Percentiles rank a stretch among this genome's conserved stretches.
These are phyloP conservation scores for Tragopan temminckii DNA, from an alignment of 2,797 vertebrate species.

Conservation along the genomic window DNA sequence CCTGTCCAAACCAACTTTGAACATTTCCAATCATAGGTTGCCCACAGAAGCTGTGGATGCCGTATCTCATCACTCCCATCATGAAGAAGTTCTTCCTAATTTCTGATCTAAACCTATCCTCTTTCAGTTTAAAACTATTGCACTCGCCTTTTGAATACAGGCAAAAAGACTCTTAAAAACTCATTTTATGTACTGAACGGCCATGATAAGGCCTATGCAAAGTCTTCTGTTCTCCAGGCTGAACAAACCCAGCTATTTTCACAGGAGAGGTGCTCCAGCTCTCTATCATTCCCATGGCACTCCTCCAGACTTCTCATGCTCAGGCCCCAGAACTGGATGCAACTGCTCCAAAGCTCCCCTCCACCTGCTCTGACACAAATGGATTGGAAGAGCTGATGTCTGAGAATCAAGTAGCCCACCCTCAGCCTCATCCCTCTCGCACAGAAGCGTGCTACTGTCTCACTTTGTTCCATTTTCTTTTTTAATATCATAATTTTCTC, in stretches of 20 bases:
- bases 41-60: too few relatives aligned
- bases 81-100: background rate
- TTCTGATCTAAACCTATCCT: background rate
- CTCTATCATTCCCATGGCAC: background rate
- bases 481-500: background rate
- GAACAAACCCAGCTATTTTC: background rate
- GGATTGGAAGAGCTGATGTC: background rate
- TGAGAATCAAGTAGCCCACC: background rate
- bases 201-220: background rate
- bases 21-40: background rate
- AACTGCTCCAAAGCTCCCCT: background rate
- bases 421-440: background rate
- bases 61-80: background rate
- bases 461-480: background rate
- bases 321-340: background rate
- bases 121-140: background rate
- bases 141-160: background rate
- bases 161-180: background rate
- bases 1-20: background rate
- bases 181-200: background rate
- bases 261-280: background rate
- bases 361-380: background rate
- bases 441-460: background rate
- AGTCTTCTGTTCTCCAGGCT: background rate
- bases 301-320: background rate